Evolutionary conservation across 2,888 invertebrate genomes (phyloP).

Genomic region (Protophormia terraenovae): DNA sequence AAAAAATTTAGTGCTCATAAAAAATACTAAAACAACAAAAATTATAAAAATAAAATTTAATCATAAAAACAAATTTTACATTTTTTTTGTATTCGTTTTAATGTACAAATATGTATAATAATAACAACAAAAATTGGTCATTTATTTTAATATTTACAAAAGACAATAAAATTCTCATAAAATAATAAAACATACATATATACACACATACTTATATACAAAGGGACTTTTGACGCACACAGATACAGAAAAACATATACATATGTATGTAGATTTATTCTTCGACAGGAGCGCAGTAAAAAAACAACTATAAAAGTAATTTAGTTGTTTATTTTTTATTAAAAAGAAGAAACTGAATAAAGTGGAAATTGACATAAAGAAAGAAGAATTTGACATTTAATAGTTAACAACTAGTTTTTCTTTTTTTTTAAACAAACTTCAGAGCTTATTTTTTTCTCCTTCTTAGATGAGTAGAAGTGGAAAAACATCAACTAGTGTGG

Average conservation of each 20-base stretch:
- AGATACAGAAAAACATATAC: neutral
- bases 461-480: neutral
- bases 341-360: constrained; percentile 8
- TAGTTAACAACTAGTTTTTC: neutral
- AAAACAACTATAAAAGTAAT: neutral
- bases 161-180: neutral
- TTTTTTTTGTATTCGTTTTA: neutral
- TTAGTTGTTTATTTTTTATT: neutral
- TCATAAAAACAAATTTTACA: neutral
- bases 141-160: constrained; percentile 31
- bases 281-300: neutral
- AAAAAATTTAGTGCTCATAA: neutral
- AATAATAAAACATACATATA: neutral
- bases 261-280: neutral
- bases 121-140: neutral
- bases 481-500: neutral
- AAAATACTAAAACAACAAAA: neutral
- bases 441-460: neutral
- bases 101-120: neutral
- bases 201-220: neutral
- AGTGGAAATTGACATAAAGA: neutral
- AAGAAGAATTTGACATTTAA: constrained; percentile 8
- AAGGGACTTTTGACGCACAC: neutral
- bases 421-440: neutral
- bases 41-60: neutral